phyloP scores from a whole-genome alignment of 1,140 invertebrate genomes.

The Leptopilina boulardi region DNA sequence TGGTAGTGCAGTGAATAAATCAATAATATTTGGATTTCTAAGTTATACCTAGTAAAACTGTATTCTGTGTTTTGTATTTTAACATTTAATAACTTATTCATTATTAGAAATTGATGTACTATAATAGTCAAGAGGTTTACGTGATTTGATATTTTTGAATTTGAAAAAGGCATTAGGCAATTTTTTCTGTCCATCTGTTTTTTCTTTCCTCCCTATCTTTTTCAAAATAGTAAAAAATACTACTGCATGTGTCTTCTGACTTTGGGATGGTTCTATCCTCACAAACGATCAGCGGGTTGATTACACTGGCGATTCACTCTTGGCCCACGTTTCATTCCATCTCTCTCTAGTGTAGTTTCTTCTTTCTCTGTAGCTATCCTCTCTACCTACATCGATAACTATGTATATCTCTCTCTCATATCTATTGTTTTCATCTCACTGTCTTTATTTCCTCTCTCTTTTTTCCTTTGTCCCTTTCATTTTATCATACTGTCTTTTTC shows the following conservation, averaged over 20 bases:
- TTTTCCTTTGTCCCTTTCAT: conserved; percentile 39
- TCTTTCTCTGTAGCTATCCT: conserved; percentile 41
- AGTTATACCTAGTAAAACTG: too few species aligned
- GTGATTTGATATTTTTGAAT: too few species aligned
- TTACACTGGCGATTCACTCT: conserved; percentile 71
- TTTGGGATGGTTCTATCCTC: conserved; percentile 72
- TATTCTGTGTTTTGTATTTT: too few species aligned
- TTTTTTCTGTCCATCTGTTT: too few species aligned
- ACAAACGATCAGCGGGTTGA: conserved; percentile 71
- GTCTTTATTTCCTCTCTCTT: conserved; percentile 39
- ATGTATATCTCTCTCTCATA: conserved; percentile 36
- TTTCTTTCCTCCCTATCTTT: not conserved
- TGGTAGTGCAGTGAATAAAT: too few species aligned
- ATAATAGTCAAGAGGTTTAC: too few species aligned
- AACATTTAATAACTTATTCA: too few species aligned
- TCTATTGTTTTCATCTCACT: conserved; percentile 43
- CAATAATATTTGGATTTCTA: too few species aligned
- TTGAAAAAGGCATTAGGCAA: too few species aligned
- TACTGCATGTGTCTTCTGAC: conserved; percentile 62
- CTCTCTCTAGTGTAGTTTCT: conserved; percentile 34
- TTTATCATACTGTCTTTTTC: conserved; percentile 46
- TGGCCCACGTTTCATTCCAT: conserved; percentile 55
- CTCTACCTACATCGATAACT: conserved; percentile 36
- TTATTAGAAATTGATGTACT: too few species aligned
- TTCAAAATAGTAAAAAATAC: not conserved